A percentile compares a stretch with the other conserved stretches of the same genome.
Evolutionary conservation across 2,797 vertebrate genomes (phyloP).

Genomic region (Rhynchotus rufescens): DNA sequence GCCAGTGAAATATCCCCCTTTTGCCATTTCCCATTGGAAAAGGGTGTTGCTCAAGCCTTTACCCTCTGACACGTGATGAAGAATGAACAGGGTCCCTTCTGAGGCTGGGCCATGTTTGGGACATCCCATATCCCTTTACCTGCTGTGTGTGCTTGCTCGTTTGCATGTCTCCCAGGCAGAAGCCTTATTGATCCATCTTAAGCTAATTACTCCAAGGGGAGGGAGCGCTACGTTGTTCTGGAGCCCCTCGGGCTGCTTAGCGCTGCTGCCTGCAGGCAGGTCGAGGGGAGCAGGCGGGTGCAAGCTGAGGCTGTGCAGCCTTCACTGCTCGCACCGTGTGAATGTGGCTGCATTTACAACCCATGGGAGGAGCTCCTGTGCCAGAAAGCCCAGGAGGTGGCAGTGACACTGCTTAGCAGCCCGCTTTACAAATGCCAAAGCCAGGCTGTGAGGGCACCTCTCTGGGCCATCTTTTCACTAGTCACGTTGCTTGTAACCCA

Average conservation of each 20-base stretch:
- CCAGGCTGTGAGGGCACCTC: not conserved
- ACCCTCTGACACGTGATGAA: not conserved
- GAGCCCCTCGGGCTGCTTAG: not conserved
- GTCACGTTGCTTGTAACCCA: not conserved
- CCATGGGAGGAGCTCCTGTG: not conserved
- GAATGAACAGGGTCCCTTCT: not conserved
- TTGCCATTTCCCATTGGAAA: slow-evolving; percentile 5
- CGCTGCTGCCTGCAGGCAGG: not conserved
- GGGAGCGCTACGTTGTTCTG: not conserved
- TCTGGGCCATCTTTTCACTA: not conserved
- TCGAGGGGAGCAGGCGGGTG: not conserved
- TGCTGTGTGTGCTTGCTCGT: not conserved
- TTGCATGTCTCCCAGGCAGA: not conserved
- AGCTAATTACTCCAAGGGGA: not conserved
- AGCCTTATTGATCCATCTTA: slow-evolving; percentile 10
- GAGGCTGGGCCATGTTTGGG: not conserved
- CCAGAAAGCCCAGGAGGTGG: slow-evolving; percentile 37
- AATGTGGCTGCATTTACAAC: not conserved
- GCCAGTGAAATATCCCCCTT: not conserved
- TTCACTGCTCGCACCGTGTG: not conserved
- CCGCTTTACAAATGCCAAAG: not conserved
- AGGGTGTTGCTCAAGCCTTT: slow-evolving; percentile 7
- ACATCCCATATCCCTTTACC: not conserved
- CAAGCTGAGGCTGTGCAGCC: not conserved
- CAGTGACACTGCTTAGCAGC: slow-evolving; percentile 17